A percentile compares a stretch with the other conserved stretches of the same genome.
These are phyloP conservation scores for Penaeus monodon DNA, from an alignment of 2,888 invertebrate species.

Conservation along the genomic window DNA sequence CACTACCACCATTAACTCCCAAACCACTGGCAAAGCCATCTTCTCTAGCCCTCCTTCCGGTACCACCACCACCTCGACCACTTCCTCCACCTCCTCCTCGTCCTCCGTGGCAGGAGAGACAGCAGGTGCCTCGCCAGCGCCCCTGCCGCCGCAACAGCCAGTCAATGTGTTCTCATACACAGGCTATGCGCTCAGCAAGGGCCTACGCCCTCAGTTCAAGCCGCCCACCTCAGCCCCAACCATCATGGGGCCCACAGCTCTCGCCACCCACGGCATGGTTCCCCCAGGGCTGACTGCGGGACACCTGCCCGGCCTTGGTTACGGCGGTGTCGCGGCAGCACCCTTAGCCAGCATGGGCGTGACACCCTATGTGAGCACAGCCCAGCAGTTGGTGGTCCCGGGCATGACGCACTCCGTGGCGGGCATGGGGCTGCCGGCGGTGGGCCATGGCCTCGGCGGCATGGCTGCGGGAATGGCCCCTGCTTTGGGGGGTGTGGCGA, in stretches of 20 bases:
- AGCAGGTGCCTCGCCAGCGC: constrained; percentile 38
- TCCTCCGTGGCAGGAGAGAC: constrained; percentile 36
- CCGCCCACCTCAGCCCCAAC: constrained; percentile 34
- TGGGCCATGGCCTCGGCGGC: constrained; percentile 44
- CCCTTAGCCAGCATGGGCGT: constrained; percentile 30
- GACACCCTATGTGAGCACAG: constrained; percentile 39
- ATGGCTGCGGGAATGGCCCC: constrained; percentile 46
- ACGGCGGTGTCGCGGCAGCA: constrained; percentile 29
- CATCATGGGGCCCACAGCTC: constrained; percentile 35
- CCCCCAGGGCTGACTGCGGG: constrained; percentile 32
- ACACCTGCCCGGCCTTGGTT: constrained; percentile 20
- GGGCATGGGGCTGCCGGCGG: constrained; percentile 21
- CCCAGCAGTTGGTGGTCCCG: constrained; percentile 43
- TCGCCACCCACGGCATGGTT: constrained; percentile 19
- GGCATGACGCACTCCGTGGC: constrained; percentile 40
- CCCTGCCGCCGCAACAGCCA: constrained; percentile 46
- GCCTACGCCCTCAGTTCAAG: constrained; percentile 60
- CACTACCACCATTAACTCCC: constrained; percentile 56
- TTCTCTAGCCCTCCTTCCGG: constrained; percentile 40
- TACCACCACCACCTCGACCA: constrained; percentile 46
- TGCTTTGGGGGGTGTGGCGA: constrained; percentile 40
- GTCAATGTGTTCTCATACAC: constrained; percentile 62
- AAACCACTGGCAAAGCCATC: constrained; percentile 49
- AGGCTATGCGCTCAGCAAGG: constrained; percentile 62
- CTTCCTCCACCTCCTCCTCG: constrained; percentile 56